A percentile compares a stretch with the other conserved stretches of the same genome.
These are phyloP conservation scores for Venturia canescens DNA, from an alignment of 1,140 invertebrate genomes.

Conservation along the genomic window DNA sequence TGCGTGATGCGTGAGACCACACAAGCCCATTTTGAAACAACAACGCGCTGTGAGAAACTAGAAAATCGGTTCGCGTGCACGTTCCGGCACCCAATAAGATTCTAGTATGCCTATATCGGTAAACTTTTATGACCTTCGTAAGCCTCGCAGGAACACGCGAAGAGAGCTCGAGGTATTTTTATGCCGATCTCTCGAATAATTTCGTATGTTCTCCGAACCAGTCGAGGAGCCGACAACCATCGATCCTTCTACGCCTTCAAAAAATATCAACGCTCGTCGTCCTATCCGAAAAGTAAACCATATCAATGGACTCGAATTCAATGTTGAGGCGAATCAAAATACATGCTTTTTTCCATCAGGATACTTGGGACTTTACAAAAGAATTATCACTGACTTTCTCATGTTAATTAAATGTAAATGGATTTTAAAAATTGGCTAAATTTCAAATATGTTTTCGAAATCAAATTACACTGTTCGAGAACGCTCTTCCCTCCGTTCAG, in stretches of 20 bases:
- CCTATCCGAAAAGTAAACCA: neutral
- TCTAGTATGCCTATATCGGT: slow-evolving; percentile 16
- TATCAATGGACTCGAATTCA: too few species aligned
- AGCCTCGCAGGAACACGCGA: slow-evolving; percentile 26
- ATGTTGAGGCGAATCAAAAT: too few species aligned
- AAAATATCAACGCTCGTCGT: slow-evolving; percentile 14
- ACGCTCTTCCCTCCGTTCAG: too few species aligned
- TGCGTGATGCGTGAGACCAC: slow-evolving; percentile 37
- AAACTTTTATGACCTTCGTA: slow-evolving; percentile 42
- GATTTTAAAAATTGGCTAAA: too few species aligned
- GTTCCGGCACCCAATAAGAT: slow-evolving; percentile 29
- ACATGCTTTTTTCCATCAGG: too few species aligned
- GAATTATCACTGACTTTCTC: too few species aligned
- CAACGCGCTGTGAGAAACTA: slow-evolving; percentile 28
- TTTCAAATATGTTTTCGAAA: too few species aligned
- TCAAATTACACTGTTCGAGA: too few species aligned
- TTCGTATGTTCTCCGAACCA: neutral
- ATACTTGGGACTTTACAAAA: too few species aligned
- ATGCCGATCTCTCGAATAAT: slow-evolving; percentile 12
- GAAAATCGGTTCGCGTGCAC: slow-evolving; percentile 39
- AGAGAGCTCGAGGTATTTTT: slow-evolving; percentile 26
- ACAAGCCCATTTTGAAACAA: neutral
- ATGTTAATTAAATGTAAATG: too few species aligned
- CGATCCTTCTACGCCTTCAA: slow-evolving; percentile 16
- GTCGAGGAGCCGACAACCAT: neutral